A percentile compares a stretch with the other conserved stretches of the same genome.
These are phyloP conservation scores for Spisula solida DNA, from an alignment of 2,888 invertebrate genomes.

Conservation along the genomic window DNA sequence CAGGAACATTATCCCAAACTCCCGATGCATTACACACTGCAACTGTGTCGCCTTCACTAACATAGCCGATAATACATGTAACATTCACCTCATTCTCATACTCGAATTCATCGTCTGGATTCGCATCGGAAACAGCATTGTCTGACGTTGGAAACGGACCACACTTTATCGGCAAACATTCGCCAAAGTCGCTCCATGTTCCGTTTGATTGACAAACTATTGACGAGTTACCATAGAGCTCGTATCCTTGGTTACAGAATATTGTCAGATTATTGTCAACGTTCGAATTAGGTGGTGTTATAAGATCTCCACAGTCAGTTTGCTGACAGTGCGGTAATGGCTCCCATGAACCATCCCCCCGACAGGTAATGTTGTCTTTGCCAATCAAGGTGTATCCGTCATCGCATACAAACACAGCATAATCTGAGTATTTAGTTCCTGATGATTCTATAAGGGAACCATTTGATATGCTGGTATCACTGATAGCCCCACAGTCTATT, in stretches of 20 bases:
- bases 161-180: slow-evolving; percentile 22
- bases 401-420: slow-evolving; percentile 21
- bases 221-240: slow-evolving; percentile 20
- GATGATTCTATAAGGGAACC: slow-evolving; percentile 12
- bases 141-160: background rate
- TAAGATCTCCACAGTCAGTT: slow-evolving; percentile 8
- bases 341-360: slow-evolving; percentile 36
- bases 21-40: slow-evolving; percentile 25
- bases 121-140: background rate
- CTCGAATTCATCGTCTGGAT: background rate
- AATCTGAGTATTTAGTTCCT: slow-evolving; percentile 30
- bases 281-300: background rate
- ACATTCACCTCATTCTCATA: slow-evolving; percentile 33
- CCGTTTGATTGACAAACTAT: slow-evolving; percentile 27
- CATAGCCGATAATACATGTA: slow-evolving; percentile 25
- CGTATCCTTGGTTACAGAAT: slow-evolving; percentile 36
- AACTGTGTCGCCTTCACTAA: background rate
- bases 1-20: slow-evolving; percentile 25
- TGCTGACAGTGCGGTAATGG: slow-evolving; percentile 12
- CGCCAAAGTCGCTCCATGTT: slow-evolving; percentile 21
- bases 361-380: slow-evolving; percentile 25
- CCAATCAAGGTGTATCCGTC: slow-evolving; percentile 38
- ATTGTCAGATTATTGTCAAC: background rate
- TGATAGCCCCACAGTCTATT: slow-evolving; percentile 39
- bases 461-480: slow-evolving; percentile 5